Conservation (phyloP, 2,113 vertebrate species). For the Poicephalus gulielmi region DNA sequence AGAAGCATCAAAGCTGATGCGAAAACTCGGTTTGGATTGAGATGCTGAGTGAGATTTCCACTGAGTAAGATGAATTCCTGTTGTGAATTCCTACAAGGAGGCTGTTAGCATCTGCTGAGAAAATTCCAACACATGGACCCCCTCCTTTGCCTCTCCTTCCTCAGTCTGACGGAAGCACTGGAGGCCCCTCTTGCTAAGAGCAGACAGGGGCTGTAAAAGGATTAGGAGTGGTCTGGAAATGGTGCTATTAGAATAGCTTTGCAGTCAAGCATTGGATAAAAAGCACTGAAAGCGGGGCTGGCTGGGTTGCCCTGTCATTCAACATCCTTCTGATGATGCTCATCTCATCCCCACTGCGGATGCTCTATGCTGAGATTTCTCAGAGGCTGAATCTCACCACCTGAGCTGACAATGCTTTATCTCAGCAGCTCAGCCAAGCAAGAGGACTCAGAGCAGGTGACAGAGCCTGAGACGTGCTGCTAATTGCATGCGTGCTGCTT, state of each 20-base stretch:
- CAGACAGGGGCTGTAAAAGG: not conserved
- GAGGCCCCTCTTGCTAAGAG: not conserved
- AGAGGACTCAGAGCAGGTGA: not conserved
- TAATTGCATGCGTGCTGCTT: not conserved
- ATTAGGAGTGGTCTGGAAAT: not conserved
- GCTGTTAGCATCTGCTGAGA: not conserved
- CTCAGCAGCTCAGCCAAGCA: constrained; percentile 41
- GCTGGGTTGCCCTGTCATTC: not conserved
- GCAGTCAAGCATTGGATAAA: not conserved
- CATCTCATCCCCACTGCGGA: not conserved
- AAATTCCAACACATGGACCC: not conserved
- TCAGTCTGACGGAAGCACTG: not conserved
- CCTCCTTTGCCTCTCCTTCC: not conserved
- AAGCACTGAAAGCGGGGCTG: not conserved
- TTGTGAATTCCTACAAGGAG: not conserved
- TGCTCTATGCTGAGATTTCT: not conserved
- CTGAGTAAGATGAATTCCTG: not conserved
- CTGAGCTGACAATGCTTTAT: constrained; percentile 33
- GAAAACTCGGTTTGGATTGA: not conserved
- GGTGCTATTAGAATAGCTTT: not conserved
- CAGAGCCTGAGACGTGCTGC: constrained; percentile 22
- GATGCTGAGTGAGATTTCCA: not conserved
- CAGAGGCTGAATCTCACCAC: not conserved
- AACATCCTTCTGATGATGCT: not conserved
- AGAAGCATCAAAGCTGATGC: not conserved